Evolutionary conservation across 2,888 invertebrate genomes (phyloP).

Genomic region (Automeris io): DNA sequence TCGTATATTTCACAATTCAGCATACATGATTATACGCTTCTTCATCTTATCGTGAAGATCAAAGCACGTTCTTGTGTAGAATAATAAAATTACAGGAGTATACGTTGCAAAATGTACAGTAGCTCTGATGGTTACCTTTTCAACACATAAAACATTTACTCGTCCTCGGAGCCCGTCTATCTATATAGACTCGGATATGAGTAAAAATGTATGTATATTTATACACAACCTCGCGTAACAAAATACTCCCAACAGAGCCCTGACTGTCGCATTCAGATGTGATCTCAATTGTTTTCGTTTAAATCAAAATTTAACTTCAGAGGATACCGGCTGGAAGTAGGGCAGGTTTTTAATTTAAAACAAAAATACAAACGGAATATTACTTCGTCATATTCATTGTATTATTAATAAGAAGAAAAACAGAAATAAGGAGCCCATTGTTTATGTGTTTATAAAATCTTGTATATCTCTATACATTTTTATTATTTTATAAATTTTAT

Average conservation of each 20-base stretch:
- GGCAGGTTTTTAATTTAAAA: no score
- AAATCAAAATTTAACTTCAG: not conserved
- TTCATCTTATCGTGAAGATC: not conserved
- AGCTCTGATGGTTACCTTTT: constrained; percentile 1
- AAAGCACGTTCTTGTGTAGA: not conserved
- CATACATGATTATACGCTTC: not conserved
- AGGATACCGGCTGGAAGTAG: no score
- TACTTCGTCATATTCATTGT: not conserved
- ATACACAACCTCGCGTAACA: not conserved
- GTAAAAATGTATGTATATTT: not conserved
- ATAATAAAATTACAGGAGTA: constrained; percentile 2
- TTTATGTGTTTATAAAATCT: no score
- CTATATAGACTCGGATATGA: not conserved
- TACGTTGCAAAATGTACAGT: not conserved
- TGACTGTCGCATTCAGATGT: not conserved
- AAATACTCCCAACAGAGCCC: not conserved
- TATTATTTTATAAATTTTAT: no score
- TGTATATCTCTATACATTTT: no score
- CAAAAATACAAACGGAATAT: not conserved
- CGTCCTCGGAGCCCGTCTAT: not conserved
- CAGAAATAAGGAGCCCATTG: no score
- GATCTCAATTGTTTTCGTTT: not conserved
- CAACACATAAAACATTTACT: not conserved
- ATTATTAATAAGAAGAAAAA: not conserved
- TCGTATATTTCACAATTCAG: not conserved